phyloP scores from a whole-genome alignment of 2,797 vertebrate genomes.

The Sebastolobus alascanus region DNA sequence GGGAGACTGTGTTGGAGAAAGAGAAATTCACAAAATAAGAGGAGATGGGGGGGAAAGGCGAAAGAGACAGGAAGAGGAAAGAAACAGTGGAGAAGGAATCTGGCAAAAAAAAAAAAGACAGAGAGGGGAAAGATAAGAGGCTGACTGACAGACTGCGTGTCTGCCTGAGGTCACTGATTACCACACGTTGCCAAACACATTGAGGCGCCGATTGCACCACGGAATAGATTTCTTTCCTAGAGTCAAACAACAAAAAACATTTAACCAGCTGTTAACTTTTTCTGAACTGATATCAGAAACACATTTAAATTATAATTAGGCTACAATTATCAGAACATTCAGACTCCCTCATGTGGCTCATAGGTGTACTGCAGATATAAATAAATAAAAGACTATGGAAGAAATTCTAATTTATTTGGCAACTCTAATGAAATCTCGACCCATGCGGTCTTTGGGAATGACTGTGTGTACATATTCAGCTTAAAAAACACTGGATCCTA shows the following conservation, averaged over 20 bases:
- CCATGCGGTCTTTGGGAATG: too few species aligned
- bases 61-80: background rate
- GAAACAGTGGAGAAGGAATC: background rate
- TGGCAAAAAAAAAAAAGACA: background rate
- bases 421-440: too few species aligned
- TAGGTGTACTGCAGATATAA: too few species aligned
- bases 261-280: background rate
- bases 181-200: constrained; percentile 23
- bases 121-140: background rate
- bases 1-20: background rate
- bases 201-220: background rate
- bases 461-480: background rate
- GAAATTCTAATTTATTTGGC: too few species aligned
- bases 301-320: background rate
- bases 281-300: background rate
- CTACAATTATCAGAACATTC: too few species aligned
- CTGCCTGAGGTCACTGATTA: constrained; percentile 42
- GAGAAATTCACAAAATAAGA: background rate
- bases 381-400: too few species aligned
- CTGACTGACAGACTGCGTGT: constrained; percentile 28
- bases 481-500: background rate
- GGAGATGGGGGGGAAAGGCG: background rate
- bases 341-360: too few species aligned
- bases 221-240: accelerated
- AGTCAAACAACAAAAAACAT: background rate